phyloP scores from a whole-genome alignment of 2,888 invertebrate genomes.

The Drosophila planitibia region DNA sequence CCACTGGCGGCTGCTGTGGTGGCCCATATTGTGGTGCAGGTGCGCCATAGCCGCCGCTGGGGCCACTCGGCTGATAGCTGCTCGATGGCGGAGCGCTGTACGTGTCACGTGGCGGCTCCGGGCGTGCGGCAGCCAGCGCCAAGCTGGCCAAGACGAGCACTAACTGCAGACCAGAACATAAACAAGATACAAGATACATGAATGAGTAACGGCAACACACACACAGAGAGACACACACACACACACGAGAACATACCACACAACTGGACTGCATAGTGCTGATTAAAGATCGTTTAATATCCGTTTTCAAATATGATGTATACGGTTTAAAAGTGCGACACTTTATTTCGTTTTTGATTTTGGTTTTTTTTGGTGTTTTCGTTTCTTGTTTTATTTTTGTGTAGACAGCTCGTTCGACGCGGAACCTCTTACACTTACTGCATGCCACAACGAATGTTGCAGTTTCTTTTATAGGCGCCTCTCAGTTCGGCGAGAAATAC shows the following conservation, averaged over 20 bases:
- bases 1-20: conserved; percentile 90
- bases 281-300: conserved; percentile 51
- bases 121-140: conserved; percentile 81
- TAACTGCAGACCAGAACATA: conserved; percentile 63
- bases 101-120: conserved; percentile 84
- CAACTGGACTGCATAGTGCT: conserved; percentile 83
- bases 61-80: conserved; percentile 86
- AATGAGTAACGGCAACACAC: background rate
- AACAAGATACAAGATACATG: conserved; percentile 2
- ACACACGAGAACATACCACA: conserved; percentile 79
- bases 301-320: conserved; percentile 26
- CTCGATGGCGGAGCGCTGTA: conserved; percentile 82
- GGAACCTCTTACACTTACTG: conserved; percentile 85
- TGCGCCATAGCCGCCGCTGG: conserved; percentile 86
- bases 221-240: conserved; percentile 18
- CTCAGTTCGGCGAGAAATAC: conserved; percentile 75
- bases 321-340: conserved; percentile 11
- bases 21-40: conserved; percentile 89
- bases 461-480: conserved; percentile 84
- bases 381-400: background rate
- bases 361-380: background rate
- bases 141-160: conserved; percentile 78
- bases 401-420: conserved; percentile 76
- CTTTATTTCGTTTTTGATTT: conserved; percentile 23
- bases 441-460: conserved; percentile 83